These are phyloP conservation scores for Zoanthus sociatus DNA, from an alignment of 92 coral and sea anemone species.

Conservation along the genomic window DNA sequence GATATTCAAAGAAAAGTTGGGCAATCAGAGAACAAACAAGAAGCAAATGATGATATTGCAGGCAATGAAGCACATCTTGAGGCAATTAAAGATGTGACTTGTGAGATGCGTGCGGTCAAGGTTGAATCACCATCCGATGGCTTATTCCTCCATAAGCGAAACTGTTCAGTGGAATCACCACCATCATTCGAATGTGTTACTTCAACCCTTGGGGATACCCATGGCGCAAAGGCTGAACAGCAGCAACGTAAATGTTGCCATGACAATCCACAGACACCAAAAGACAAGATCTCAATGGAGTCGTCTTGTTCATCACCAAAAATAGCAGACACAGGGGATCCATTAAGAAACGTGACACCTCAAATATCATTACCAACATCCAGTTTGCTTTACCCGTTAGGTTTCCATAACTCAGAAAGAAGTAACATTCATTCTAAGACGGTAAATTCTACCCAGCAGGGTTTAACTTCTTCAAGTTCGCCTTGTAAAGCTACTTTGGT, in stretches of 20 bases:
- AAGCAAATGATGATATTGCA: background rate
- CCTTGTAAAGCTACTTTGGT: slow-evolving; percentile 6
- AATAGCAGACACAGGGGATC: background rate
- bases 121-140: slow-evolving; percentile 8
- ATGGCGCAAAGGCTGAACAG: background rate
- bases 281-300: background rate
- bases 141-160: background rate
- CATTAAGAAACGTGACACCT: background rate
- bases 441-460: background rate
- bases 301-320: background rate
- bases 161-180: background rate
- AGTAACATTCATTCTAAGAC: background rate
- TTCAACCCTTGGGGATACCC: background rate
- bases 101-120: slow-evolving; percentile 16
- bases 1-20: background rate
- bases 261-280: slow-evolving; percentile 1
- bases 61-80: background rate
- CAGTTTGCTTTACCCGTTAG: slow-evolving; percentile 6
- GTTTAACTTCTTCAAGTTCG: background rate
- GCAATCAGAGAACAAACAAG: background rate
- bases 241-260: background rate
- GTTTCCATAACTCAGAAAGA: background rate
- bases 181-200: background rate
- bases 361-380: background rate
- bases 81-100: slow-evolving; percentile 3